phyloP scores from a whole-genome alignment of 1,140 invertebrate genomes.

The Hormaphis cornu region DNA sequence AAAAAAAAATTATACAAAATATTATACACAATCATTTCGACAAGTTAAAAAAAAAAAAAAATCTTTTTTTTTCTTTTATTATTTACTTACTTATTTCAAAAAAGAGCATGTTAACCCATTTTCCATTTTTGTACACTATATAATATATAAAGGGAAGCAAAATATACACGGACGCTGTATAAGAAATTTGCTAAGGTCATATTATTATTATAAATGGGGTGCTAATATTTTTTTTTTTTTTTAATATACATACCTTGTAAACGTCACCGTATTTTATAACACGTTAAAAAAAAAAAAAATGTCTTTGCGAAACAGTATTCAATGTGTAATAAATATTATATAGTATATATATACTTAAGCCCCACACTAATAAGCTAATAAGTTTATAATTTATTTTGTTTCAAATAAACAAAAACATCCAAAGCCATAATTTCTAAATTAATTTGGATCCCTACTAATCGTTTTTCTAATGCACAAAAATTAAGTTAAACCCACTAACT shows the following conservation, averaged over 20 bases:
- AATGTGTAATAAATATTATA: conserved; percentile 25
- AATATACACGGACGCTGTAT: conserved; percentile 27
- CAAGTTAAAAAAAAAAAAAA: conserved; percentile 18
- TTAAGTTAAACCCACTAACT: conserved; percentile 31
- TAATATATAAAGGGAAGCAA: conserved; percentile 10
- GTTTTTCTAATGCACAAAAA: background rate
- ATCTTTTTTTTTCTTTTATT: no score
- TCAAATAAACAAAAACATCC: conserved; percentile 1
- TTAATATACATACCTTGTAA: conserved; percentile 31
- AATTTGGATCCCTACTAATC: conserved; percentile 18
- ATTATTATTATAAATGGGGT: background rate
- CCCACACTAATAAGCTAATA: conserved; percentile 26
- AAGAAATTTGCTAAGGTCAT: conserved; percentile 13
- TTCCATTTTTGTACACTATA: conserved; percentile 15
- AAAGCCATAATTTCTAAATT: conserved; percentile 14
- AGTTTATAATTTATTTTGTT: conserved; percentile 10
- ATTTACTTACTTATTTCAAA: background rate
- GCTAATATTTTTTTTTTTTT: background rate
- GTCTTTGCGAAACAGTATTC: conserved; percentile 16
- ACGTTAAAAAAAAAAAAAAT: conserved; percentile 11
- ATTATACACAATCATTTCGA: conserved; percentile 29
- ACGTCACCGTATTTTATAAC: conserved; percentile 18
- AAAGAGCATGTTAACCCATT: background rate
- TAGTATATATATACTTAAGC: conserved; percentile 23
- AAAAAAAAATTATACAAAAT: conserved; percentile 28